These are phyloP conservation scores for Drosophila neocordata DNA, from an alignment of 1,140 invertebrate genomes.

Conservation along the genomic window DNA sequence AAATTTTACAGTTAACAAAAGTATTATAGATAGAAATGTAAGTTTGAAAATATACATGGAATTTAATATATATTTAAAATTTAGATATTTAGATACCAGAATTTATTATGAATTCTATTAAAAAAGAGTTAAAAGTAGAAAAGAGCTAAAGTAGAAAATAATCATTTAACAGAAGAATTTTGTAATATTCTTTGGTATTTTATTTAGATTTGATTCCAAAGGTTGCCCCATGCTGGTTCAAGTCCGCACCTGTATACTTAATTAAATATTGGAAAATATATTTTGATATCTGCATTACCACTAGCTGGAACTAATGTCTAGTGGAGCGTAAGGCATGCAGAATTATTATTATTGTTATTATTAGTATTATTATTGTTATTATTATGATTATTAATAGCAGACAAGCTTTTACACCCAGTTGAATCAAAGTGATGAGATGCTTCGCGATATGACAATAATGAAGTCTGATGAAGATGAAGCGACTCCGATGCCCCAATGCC, in stretches of 20 bases:
- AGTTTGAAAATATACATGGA: too few relatives aligned
- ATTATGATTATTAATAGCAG: conserved; percentile 51
- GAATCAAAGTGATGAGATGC: conserved; percentile 37
- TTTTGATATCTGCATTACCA: conserved; percentile 66
- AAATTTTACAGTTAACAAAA: neutral
- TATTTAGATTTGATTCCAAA: too few relatives aligned
- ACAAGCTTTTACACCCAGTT: conserved; percentile 27
- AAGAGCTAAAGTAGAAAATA: too few relatives aligned
- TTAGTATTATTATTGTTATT: conserved; percentile 42
- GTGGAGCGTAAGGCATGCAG: conserved; percentile 55
- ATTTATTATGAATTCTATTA: too few relatives aligned
- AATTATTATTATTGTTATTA: conserved; percentile 52
- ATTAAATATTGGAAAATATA: conserved; percentile 44
- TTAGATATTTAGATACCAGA: too few relatives aligned
- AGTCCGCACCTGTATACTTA: conserved; percentile 1
- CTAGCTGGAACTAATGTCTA: conserved; percentile 67
- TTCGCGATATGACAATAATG: conserved; percentile 25
- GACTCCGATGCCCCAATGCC: neutral
- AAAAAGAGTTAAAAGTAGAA: too few relatives aligned
- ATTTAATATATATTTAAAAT: too few relatives aligned
- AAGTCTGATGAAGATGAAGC: conserved; percentile 64
- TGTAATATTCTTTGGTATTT: too few relatives aligned
- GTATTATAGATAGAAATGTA: too few relatives aligned
- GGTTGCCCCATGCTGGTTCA: too few relatives aligned
- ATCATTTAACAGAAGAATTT: too few relatives aligned